Conservation (phyloP, 2,113 vertebrate genomes). For the Pseudolaguvia tuberculata region DNA sequence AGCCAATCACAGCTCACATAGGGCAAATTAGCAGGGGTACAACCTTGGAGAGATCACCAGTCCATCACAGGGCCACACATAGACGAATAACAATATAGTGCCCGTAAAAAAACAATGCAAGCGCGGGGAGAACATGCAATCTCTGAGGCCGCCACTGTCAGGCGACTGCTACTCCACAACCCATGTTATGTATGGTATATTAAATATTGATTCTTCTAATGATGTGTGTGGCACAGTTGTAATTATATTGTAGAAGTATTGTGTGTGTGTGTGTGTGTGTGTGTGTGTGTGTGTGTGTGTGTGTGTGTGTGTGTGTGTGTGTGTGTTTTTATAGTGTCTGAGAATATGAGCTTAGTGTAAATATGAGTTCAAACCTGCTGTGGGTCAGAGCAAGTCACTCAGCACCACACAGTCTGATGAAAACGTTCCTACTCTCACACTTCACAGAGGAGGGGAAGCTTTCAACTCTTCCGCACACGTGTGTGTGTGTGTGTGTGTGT, state of each 20-base stretch:
- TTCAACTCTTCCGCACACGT: conserved; percentile 1
- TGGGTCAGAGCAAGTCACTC: neutral
- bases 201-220: no score
- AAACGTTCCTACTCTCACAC: neutral
- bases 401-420: neutral
- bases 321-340: neutral
- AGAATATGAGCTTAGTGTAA: neutral
- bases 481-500: neutral
- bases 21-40: no score
- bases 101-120: no score
- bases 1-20: no score
- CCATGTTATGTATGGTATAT: no score
- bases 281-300: conserved; percentile 3
- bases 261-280: conserved; percentile 7
- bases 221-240: neutral
- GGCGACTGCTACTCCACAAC: no score
- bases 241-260: neutral
- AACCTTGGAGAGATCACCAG: no score
- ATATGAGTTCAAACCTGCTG: neutral
- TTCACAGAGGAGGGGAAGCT: neutral
- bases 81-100: no score
- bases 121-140: no score
- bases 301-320: conserved; percentile 6
- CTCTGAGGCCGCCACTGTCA: no score
- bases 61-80: no score